A percentile compares a stretch with the other conserved stretches of the same genome.
Evolutionary conservation across 2,113 vertebrate species (phyloP).

Genomic region (Chlamydotis undulata): DNA sequence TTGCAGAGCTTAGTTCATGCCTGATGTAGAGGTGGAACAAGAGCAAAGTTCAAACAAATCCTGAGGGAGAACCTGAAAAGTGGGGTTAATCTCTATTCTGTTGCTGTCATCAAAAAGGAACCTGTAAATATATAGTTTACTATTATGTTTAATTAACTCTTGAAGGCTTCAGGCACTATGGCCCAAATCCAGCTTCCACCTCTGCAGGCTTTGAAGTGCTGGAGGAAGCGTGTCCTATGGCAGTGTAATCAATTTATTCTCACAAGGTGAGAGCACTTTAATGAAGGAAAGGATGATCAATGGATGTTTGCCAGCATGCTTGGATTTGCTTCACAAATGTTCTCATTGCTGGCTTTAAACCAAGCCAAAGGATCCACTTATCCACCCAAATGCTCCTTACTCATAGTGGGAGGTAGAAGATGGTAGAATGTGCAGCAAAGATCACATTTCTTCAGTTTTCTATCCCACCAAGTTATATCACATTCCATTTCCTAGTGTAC

Average conservation of each 20-base stretch:
- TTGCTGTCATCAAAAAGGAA: slow-evolving; percentile 65
- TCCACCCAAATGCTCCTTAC: neutral
- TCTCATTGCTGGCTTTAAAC: slow-evolving; percentile 44
- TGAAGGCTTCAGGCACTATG: slow-evolving; percentile 53
- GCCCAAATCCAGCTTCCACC: slow-evolving; percentile 62
- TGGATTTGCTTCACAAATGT: slow-evolving; percentile 50
- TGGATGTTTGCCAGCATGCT: slow-evolving; percentile 46
- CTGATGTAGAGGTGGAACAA: slow-evolving; percentile 3
- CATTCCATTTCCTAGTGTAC: neutral
- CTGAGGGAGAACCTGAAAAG: slow-evolving; percentile 64
- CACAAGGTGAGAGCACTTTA: slow-evolving; percentile 62
- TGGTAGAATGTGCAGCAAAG: neutral
- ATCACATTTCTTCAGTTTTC: neutral
- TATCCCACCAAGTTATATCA: neutral
- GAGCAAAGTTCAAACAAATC: slow-evolving; percentile 62
- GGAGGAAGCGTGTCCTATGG: slow-evolving; percentile 41
- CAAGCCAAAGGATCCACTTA: slow-evolving; percentile 35
- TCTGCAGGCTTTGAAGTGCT: slow-evolving; percentile 62
- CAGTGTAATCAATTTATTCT: slow-evolving; percentile 60
- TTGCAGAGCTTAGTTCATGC: neutral
- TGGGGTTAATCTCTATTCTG: slow-evolving; percentile 61
- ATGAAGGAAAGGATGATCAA: slow-evolving; percentile 56
- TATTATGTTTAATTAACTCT: slow-evolving; percentile 69
- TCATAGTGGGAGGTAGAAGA: neutral
- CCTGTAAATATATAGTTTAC: slow-evolving; percentile 56